Evolutionary conservation across 37 sponge, comb jelly and placozoan species (phyloP), one percentile per base, ranked within the genome.

Genomic region (Beroe ovata): DNA sequence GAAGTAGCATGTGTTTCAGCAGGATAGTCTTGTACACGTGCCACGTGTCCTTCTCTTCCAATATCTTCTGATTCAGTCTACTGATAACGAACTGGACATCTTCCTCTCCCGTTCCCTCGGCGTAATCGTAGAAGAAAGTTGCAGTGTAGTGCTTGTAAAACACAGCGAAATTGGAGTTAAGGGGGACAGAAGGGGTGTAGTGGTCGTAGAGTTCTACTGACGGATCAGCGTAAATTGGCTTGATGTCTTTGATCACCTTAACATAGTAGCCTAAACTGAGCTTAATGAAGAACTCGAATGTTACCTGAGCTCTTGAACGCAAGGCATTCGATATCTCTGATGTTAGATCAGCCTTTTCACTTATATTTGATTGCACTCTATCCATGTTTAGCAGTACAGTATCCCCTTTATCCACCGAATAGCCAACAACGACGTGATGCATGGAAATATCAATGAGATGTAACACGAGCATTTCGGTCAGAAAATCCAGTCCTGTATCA

Each of bases 81-180:
- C 41, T 29, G 0, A 77, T 4, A 22, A 42, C 84, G 25, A 77
- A 77, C 8, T 40, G 54, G 22, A 77, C 1, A 36, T 77, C 84
- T 30, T 66, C 69, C 16, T 29, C 36, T 1, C 54, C 8, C n/a
- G 3, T 11, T 6, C 84, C 84, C 38, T 39, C 54, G 21, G 84
- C 84, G 23, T 77, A 77, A 23, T 77, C 84, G 22, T 77, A 77
- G 84, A 77, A 77, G 23, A 77, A 77, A 18, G 35, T 42, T 36
- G 84, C 84, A 42, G 84, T 20, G 54, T 77, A 77, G 47, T 33
- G 84, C 54, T 77, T 77, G 21, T 30, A 42, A 23, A 77, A 77
- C 28, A 77, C 84, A 11, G 84, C 84, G 41, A 77, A 77, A 26
- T 77, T 77, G 22, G 84, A 8, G 41, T 77, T 77, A 8, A 40